phyloP scores from a whole-genome alignment of 2,113 vertebrate genomes.

The Oryctolagus cuniculus region mOryCun1.1 NC_091432.1:146763501-146764000 shows the following conservation, averaged over 20 bases:
- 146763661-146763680: neutral
- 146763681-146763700: neutral
- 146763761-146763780: neutral
- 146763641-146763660: neutral
- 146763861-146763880: neutral
- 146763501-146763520: neutral
- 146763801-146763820: neutral
- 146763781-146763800: neutral
- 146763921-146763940: neutral
- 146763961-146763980: neutral
- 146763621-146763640: neutral
- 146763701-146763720: neutral
- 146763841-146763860: neutral
- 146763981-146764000: neutral
- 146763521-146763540: neutral
- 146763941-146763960: neutral
- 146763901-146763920: neutral
- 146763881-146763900: neutral
- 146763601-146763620: neutral
- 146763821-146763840: neutral
- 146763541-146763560: neutral
- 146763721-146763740: neutral
- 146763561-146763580: neutral
- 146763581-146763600: neutral
- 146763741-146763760: neutral